Conservation (phyloP, 2,113 vertebrate genomes). For the Motacilla alba region DNA sequence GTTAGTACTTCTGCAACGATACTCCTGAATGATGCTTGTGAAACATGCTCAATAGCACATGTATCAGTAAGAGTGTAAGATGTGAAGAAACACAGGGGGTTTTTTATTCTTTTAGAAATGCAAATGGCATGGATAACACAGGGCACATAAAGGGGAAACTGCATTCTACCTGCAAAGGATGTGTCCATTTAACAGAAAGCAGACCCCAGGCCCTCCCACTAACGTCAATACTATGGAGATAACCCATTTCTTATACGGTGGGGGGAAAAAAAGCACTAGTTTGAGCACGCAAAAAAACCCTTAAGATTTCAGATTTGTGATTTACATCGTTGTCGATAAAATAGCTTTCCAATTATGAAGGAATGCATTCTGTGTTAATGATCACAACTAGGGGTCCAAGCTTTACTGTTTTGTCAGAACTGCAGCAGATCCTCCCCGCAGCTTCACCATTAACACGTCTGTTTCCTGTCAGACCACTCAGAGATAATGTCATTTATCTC, state of each 20-base stretch:
- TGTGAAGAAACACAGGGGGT: neutral
- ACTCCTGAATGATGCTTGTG: neutral
- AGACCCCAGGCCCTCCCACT: neutral
- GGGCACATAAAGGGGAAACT: neutral
- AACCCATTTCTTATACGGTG: neutral
- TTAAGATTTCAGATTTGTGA: conserved; percentile 55
- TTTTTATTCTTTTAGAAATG: neutral
- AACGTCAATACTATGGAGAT: neutral
- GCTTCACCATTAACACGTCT: conserved; percentile 85
- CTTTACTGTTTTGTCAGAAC: conserved; percentile 74
- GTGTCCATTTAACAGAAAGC: neutral
- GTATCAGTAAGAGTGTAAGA: neutral
- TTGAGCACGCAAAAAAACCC: conserved; percentile 12
- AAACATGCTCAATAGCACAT: neutral
- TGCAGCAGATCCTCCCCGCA: conserved; percentile 76
- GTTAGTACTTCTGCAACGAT: neutral
- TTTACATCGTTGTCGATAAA: conserved; percentile 65
- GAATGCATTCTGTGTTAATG: conserved; percentile 77
- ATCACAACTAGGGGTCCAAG: conserved; percentile 75
- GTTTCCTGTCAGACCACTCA: conserved; percentile 86
- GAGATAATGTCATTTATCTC: conserved; percentile 88
- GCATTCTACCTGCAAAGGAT: neutral
- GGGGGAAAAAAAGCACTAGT: neutral
- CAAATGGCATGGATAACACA: neutral
- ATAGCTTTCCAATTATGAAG: conserved; percentile 71